These are phyloP conservation scores for Oligia latruncula DNA, from an alignment of 2,888 invertebrate genomes.

Conservation along the genomic window DNA sequence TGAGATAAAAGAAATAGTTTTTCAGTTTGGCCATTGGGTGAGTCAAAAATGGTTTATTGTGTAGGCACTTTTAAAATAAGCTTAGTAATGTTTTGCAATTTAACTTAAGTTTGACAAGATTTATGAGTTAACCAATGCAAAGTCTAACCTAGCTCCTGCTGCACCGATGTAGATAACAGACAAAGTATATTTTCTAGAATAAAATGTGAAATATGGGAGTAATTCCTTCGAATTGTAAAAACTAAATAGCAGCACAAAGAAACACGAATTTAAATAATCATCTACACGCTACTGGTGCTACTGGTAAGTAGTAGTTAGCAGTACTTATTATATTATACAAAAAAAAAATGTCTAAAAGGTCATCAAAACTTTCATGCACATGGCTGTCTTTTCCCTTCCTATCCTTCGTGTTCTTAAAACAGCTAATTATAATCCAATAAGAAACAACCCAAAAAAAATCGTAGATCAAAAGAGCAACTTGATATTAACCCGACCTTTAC, in stretches of 20 bases:
- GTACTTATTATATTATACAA: background rate
- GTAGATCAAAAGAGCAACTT: conserved; percentile 43
- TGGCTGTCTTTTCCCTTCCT: background rate
- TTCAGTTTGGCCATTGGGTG: background rate
- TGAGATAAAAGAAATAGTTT: background rate
- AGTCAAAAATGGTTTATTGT: background rate
- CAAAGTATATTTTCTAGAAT: background rate
- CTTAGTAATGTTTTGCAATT: background rate
- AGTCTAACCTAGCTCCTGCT: conserved; percentile 1
- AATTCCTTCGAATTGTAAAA: background rate
- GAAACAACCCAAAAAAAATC: background rate
- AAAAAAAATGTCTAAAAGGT: no score
- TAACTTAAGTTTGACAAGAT: background rate
- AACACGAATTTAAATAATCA: conserved; percentile 4
- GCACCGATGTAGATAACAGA: conserved; percentile 6
- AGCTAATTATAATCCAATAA: background rate
- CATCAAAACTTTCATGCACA: background rate
- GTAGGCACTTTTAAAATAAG: background rate
- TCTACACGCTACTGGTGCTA: background rate
- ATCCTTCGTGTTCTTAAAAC: no score
- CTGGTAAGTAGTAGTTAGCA: background rate
- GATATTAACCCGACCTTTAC: conserved; percentile 67
- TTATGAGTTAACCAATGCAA: conserved; percentile 22
- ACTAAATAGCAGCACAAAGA: background rate
- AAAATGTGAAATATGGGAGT: background rate